Conservation (phyloP, 2,888 invertebrate species). For the Oithona nana region DNA sequence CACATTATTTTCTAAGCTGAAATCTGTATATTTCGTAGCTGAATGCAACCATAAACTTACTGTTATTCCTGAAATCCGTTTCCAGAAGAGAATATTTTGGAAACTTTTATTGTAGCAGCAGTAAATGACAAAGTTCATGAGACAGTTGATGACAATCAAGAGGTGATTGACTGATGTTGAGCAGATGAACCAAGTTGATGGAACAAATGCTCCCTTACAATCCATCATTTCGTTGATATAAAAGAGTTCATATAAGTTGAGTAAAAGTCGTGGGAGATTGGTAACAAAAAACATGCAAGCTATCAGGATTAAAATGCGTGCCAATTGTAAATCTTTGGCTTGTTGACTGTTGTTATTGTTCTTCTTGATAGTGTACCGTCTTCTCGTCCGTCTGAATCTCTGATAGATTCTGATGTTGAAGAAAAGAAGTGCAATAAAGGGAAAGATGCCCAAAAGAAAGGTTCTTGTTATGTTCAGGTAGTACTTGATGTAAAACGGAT, state of each 20-base stretch:
- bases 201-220: neutral
- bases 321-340: slow-evolving; percentile 12
- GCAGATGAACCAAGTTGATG: slow-evolving; percentile 8
- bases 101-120: slow-evolving; percentile 1
- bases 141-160: neutral
- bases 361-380: neutral
- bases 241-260: slow-evolving; percentile 4
- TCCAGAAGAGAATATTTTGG: neutral
- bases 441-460: slow-evolving; percentile 2
- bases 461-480: slow-evolving; percentile 8
- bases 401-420: slow-evolving; percentile 11
- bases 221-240: neutral
- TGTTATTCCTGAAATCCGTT: too few species aligned
- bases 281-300: slow-evolving; percentile 13
- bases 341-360: neutral
- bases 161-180: slow-evolving; percentile 5
- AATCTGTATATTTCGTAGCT: too few species aligned
- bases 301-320: neutral
- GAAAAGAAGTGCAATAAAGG: slow-evolving; percentile 7
- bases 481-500: slow-evolving; percentile 10
- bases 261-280: neutral
- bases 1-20: too few species aligned
- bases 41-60: too few species aligned
- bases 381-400: neutral
- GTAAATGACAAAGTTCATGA: slow-evolving; percentile 8